phyloP scores from a whole-genome alignment of 2,113 vertebrate genomes.

The Myotis brandtii region DNA sequence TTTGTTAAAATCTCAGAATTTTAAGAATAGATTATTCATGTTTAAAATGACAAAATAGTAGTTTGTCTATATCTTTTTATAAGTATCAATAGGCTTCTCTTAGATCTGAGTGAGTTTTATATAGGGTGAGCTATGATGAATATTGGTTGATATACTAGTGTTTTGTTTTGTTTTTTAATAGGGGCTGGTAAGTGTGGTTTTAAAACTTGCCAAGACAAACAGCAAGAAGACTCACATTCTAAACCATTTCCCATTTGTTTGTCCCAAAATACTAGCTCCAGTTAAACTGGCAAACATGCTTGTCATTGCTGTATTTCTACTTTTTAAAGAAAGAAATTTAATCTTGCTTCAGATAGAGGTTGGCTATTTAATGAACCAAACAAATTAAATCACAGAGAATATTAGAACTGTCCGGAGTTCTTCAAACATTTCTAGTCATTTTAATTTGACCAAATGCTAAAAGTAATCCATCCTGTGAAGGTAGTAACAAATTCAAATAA shows the following conservation, averaged over 20 bases:
- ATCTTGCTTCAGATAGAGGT: background rate
- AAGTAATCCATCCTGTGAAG: background rate
- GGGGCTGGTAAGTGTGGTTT: background rate
- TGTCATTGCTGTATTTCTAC: background rate
- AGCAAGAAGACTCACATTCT: background rate
- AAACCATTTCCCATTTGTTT: background rate
- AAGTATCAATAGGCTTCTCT: background rate
- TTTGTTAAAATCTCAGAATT: slow-evolving; percentile 32
- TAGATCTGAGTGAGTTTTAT: background rate
- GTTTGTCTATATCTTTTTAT: background rate
- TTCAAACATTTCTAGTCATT: background rate
- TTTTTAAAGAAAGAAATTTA: background rate
- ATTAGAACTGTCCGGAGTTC: background rate
- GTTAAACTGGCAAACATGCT: background rate
- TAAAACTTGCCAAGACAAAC: background rate
- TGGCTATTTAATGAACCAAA: background rate
- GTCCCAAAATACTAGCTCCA: background rate
- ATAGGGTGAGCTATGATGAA: background rate
- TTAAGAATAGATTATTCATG: background rate
- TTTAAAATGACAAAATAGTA: slow-evolving; percentile 1
- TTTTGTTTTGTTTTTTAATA: background rate
- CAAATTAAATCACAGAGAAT: background rate
- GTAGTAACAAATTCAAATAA: slow-evolving; percentile 5
- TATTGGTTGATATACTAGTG: background rate
- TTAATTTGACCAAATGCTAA: background rate